phyloP scores from a whole-genome alignment of 2,797 vertebrate genomes.

The Triplophysa yarkandensis region DNA sequence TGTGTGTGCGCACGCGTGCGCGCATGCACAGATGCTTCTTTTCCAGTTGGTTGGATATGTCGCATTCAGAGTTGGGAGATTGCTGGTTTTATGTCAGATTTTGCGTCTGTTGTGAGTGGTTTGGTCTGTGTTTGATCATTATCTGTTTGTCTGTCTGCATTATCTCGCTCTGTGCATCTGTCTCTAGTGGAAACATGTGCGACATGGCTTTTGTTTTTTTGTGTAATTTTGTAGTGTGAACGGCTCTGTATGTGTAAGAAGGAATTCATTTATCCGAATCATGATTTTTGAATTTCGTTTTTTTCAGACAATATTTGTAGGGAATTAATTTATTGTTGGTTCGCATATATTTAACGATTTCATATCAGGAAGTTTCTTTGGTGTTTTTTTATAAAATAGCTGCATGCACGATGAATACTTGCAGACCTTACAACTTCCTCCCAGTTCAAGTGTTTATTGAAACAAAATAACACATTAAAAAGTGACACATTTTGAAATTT shows the following conservation, averaged over 20 bases:
- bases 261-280: conserved; percentile 24
- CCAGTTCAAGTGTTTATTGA: background rate
- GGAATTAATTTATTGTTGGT: background rate
- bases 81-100: conserved; percentile 48
- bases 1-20: conserved; percentile 7
- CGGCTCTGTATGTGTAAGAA: conserved; percentile 4
- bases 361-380: background rate
- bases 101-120: conserved; percentile 38
- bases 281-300: conserved; percentile 19
- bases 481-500: background rate
- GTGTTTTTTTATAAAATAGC: background rate
- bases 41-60: conserved; percentile 51
- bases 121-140: conserved; percentile 47
- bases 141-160: conserved; percentile 53
- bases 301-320: conserved; percentile 2
- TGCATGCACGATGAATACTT: background rate
- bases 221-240: background rate
- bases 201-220: background rate
- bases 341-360: background rate
- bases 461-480: background rate
- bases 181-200: conserved; percentile 19
- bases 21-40: conserved; percentile 9
- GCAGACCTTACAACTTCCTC: background rate
- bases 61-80: conserved; percentile 43
- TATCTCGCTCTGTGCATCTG: conserved; percentile 38